Evolutionary conservation across 92 coral and sea anemone species (phyloP).

Genomic region (Ricordea florida): DNA sequence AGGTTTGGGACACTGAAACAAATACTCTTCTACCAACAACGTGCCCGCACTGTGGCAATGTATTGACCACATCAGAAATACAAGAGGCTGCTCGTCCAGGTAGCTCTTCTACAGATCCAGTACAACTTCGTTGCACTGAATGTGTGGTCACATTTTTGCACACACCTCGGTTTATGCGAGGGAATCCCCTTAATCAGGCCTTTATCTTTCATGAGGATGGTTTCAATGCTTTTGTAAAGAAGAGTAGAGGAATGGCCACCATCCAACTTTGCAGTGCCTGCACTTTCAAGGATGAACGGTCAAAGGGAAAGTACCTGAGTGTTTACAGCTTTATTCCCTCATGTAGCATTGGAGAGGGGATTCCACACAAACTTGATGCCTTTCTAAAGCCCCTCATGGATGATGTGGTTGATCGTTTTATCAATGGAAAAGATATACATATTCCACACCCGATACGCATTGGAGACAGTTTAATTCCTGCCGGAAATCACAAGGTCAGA

Average conservation of each 20-base stretch:
- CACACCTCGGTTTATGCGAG: background rate
- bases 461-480: background rate
- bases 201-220: conserved; percentile 22
- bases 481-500: conserved; percentile 58
- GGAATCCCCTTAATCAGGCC: conserved; percentile 10
- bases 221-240: conserved; percentile 8
- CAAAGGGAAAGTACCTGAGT: background rate
- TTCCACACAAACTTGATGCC: conserved; percentile 67
- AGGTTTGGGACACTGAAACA: conserved; percentile 56
- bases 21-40: conserved; percentile 46
- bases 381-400: conserved; percentile 65
- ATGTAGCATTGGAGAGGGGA: conserved; percentile 51
- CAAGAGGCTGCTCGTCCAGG: conserved; percentile 12
- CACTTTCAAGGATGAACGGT: background rate
- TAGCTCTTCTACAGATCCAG: background rate
- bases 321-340: conserved; percentile 37
- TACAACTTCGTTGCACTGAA: conserved; percentile 42
- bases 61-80: conserved; percentile 42
- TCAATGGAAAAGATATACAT: conserved; percentile 41
- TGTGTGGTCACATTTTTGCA: conserved; percentile 41
- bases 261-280: conserved; percentile 8
- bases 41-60: conserved; percentile 61
- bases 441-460: conserved; percentile 8
- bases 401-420: conserved; percentile 57
- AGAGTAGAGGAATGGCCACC: conserved; percentile 8